phyloP scores from a whole-genome alignment of 2,113 vertebrate genomes.

The Andinoacara biseriatus region DNA sequence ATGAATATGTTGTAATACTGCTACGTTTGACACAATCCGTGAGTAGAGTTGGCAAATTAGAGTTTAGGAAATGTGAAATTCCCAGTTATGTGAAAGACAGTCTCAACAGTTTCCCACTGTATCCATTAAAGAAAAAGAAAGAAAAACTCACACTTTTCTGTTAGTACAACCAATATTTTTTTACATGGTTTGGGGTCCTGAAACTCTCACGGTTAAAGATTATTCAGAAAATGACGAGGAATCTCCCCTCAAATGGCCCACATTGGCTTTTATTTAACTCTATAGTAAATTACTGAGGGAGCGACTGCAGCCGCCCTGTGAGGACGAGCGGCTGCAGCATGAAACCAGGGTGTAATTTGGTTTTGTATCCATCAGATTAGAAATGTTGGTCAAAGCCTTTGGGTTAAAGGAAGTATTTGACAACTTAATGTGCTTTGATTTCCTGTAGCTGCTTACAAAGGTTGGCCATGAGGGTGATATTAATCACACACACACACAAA shows the following conservation, averaged over 20 bases:
- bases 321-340: slow-evolving; percentile 19
- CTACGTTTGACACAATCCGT: slow-evolving; percentile 18
- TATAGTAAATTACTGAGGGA: slow-evolving; percentile 39
- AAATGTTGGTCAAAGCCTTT: slow-evolving; percentile 25
- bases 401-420: slow-evolving; percentile 33
- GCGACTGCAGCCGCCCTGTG: slow-evolving; percentile 30
- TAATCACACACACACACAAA: slow-evolving; percentile 9
- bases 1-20: slow-evolving; percentile 36
- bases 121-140: not conserved
- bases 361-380: slow-evolving; percentile 55
- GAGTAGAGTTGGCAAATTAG: slow-evolving; percentile 19
- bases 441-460: slow-evolving; percentile 36
- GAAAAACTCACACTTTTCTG: not conserved
- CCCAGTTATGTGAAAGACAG: slow-evolving; percentile 12
- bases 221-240: slow-evolving; percentile 49
- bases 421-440: slow-evolving; percentile 51
- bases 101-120: slow-evolving; percentile 16
- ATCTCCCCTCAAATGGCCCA: slow-evolving; percentile 30
- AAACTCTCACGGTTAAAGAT: slow-evolving; percentile 38
- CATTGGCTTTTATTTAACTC: slow-evolving; percentile 32
- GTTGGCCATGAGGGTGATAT: slow-evolving; percentile 30
- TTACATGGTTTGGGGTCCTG: slow-evolving; percentile 6
- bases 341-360: slow-evolving; percentile 40
- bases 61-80: slow-evolving; percentile 3
- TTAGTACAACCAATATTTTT: not conserved